Evolutionary conservation across 2,888 invertebrate species (phyloP), one percentile per base, ranked within the genome.

Genomic region (Agonopterix alstromeriana): DNA sequence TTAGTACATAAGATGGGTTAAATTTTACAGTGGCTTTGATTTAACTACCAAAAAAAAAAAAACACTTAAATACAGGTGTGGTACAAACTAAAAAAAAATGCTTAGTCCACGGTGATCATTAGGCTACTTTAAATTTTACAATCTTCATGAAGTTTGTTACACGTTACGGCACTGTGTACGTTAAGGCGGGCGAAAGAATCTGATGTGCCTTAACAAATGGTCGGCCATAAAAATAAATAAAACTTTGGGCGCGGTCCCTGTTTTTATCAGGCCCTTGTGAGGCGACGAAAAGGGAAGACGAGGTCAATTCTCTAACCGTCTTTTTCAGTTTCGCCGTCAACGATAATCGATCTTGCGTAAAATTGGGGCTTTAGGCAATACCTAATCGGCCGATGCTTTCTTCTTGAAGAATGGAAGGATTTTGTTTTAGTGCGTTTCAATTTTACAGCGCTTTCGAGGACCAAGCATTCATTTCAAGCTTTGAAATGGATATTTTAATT

Each of bases 201-300:
- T 70, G 71, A 72, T 67, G 67, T 61, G 66, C 70, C 62, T 63
- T 71, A 73, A 77, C 70, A 74, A 77, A 79, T 76, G 73, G 69
- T 50, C 8, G 65, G 65, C 65, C 62, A 72, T 79, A 76, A 77
- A 74, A 78, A 79, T 77, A 79, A 77, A 77, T 74, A 76, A 78
- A 78, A 76, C 70, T 76, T 66, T 64, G 60, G 66, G 67, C 54
- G 58, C 62, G 54, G 60, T 61, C 57, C 61, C 63, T 60, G 61
- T 64, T 71, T 71, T 73, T 75, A 75, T 75, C 73, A 62, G 61
- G 55, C 62, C 60, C 56, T 65, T 63, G 59, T 55, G 66, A 63
- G 61, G 60, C 60, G 64, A 59, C 60, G 60, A 58, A 68, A 64
- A 63, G 66, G 56, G 71, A 73, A 72, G 57, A 54, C 53, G 53